Percentiles rank a stretch among this genome's conserved stretches.
Evolutionary conservation across 2,888 invertebrate species (phyloP).

Genomic region (Aspidiotus rigidus): DNA sequence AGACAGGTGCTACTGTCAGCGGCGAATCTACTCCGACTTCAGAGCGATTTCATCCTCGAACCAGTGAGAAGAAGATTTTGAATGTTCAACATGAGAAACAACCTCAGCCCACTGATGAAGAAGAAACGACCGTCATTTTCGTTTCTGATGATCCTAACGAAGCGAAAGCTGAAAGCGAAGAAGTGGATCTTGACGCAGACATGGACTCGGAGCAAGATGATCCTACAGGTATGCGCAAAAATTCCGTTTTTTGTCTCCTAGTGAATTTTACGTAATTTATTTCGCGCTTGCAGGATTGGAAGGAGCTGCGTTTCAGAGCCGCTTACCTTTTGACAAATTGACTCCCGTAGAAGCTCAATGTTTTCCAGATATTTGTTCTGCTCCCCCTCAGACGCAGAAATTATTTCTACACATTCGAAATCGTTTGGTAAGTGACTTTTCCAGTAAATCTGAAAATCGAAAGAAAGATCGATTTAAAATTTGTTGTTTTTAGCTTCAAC

Average conservation of each 20-base stretch:
- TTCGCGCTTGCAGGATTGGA: constrained; percentile 55
- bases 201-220: constrained; percentile 50
- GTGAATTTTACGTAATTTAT: neutral
- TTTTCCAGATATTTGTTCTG: constrained; percentile 82
- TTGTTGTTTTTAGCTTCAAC: constrained; percentile 53
- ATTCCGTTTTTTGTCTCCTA: neutral
- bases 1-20: too few species aligned
- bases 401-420: constrained; percentile 88
- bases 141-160: constrained; percentile 27
- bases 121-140: constrained; percentile 25
- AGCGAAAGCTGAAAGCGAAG: constrained; percentile 38
- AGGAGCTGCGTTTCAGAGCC: constrained; percentile 87
- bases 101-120: constrained; percentile 17
- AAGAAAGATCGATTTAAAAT: constrained; percentile 5
- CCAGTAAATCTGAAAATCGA: neutral
- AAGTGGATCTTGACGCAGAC: constrained; percentile 44
- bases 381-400: constrained; percentile 70
- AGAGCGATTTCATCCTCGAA: constrained; percentile 10
- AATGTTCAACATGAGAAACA: constrained; percentile 23
- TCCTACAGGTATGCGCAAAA: constrained; percentile 44
- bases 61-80: constrained; percentile 21
- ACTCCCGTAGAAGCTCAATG: constrained; percentile 86
- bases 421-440: constrained; percentile 52
- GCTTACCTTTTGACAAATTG: constrained; percentile 88
- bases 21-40: neutral